These are phyloP conservation scores for Eurytoma californica DNA, from an alignment of 2,888 invertebrate genomes.

Conservation along the genomic window DNA sequence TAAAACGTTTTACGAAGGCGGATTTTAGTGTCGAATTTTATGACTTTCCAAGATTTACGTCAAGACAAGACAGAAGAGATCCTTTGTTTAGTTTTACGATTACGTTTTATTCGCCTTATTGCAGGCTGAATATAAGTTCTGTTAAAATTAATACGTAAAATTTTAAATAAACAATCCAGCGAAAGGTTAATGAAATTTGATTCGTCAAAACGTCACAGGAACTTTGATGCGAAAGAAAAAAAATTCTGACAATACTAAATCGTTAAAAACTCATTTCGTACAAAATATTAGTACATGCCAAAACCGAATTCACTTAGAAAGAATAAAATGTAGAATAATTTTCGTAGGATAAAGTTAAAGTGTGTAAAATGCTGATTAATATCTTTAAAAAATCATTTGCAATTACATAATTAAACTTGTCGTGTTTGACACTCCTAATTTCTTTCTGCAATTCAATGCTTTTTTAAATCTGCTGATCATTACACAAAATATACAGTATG, in stretches of 20 bases:
- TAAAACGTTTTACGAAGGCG: too few relatives aligned
- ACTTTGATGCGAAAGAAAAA: constrained; percentile 3
- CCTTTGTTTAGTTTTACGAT: constrained; percentile 7
- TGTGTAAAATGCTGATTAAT: too few relatives aligned
- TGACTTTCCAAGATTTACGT: background rate
- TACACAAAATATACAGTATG: constrained; percentile 27
- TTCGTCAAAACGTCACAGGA: constrained; percentile 21
- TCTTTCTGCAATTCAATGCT: constrained; percentile 5
- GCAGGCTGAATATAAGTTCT: background rate
- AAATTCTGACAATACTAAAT: constrained; percentile 15
- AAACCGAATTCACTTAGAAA: constrained; percentile 29
- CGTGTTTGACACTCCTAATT: too few relatives aligned
- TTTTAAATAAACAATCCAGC: background rate
- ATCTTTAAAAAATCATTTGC: background rate
- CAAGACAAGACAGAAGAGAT: background rate
- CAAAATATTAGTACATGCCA: constrained; percentile 30
- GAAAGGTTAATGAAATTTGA: background rate
- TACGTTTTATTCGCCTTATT: background rate
- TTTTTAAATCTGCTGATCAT: background rate
- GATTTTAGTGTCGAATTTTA: background rate
- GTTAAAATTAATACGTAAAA: background rate
- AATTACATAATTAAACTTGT: too few relatives aligned
- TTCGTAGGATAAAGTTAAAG: too few relatives aligned
- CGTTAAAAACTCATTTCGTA: constrained; percentile 7
- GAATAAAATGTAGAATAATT: background rate